A percentile compares a stretch with the other conserved stretches of the same genome.
Evolutionary conservation across 2,888 invertebrate species (phyloP).

Genomic region (Agrochola lychnidis): DNA sequence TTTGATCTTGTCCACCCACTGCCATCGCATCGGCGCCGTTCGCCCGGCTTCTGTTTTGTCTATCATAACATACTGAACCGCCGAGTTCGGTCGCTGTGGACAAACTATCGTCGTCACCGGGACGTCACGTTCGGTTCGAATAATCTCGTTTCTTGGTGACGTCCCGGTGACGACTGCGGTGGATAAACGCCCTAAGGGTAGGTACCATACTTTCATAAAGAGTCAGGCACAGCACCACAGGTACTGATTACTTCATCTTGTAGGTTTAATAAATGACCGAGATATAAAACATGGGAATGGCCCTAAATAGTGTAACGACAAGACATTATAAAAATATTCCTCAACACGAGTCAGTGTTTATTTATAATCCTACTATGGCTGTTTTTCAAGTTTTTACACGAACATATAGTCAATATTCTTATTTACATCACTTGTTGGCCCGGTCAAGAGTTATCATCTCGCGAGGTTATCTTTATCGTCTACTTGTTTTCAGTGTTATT

Average conservation of each 20-base stretch:
- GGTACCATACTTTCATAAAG: background rate
- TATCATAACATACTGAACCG: too few species aligned
- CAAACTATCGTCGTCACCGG: too few species aligned
- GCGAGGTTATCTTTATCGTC: constrained; percentile 80
- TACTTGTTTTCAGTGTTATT: constrained; percentile 72
- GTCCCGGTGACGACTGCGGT: too few species aligned
- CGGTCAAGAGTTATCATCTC: constrained; percentile 81
- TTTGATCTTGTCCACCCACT: too few species aligned
- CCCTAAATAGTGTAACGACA: background rate
- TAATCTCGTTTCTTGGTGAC: too few species aligned
- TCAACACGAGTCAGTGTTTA: constrained; percentile 4
- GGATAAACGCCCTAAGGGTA: background rate
- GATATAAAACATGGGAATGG: background rate
- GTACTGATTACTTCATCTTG: background rate
- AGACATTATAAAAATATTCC: constrained; percentile 3
- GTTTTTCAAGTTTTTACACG: constrained; percentile 30
- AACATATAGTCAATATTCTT: constrained; percentile 42
- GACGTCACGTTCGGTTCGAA: too few species aligned
- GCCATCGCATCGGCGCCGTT: too few species aligned
- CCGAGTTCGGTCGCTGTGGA: too few species aligned
- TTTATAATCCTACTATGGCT: constrained; percentile 23
- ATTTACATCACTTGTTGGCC: constrained; percentile 82
- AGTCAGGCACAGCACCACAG: background rate
- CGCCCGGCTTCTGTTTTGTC: too few species aligned
- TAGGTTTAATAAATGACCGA: background rate